Conservation (phyloP, 2,113 vertebrate species). For the Ardeotis arabs region DNA sequence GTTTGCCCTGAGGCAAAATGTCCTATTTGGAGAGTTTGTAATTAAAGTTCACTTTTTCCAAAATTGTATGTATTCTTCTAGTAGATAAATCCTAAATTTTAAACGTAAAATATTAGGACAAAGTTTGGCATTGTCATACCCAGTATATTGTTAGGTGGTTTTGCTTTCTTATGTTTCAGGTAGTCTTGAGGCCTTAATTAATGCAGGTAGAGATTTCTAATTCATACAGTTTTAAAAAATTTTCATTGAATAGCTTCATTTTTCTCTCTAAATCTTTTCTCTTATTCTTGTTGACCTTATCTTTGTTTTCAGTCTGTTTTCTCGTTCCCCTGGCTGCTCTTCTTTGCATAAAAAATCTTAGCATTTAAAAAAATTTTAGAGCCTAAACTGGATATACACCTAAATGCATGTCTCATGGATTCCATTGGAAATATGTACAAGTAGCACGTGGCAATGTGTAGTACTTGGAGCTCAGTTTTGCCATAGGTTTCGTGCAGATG, state of each 20-base stretch:
- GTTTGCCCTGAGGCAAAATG: not conserved
- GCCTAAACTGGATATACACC: not conserved
- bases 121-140: not conserved
- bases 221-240: fast-evolving
- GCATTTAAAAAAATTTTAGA: not conserved
- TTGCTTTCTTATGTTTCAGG: not conserved
- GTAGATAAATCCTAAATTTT: not conserved
- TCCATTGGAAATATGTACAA: not conserved
- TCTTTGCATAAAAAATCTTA: not conserved
- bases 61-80: not conserved
- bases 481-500: not conserved
- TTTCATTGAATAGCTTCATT: not conserved
- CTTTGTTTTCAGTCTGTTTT: not conserved
- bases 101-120: not conserved
- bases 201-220: not conserved
- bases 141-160: not conserved
- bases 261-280: not conserved
- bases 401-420: not conserved
- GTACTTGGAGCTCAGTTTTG: not conserved
- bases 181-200: not conserved
- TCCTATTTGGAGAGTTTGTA: not conserved
- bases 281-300: not conserved
- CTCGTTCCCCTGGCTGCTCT: not conserved
- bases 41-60: not conserved
- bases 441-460: not conserved